These are phyloP conservation scores for Drosophila stalkeri DNA, from an alignment of 2,888 invertebrate genomes.

Conservation along the genomic window DNA sequence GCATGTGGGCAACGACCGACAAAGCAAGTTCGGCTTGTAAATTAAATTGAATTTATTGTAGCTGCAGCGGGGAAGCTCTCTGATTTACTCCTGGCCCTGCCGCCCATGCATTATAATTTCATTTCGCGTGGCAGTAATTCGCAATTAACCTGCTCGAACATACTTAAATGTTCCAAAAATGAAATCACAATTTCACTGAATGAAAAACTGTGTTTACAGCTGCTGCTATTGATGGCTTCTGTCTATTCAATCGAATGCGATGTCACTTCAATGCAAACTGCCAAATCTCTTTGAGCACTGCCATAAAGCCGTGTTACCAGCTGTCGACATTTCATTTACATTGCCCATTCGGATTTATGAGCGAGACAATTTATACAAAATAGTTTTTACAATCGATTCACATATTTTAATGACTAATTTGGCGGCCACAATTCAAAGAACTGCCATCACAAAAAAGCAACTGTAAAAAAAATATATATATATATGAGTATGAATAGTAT, in stretches of 20 bases:
- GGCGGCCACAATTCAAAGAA: constrained; percentile 52
- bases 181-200: not conserved
- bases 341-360: constrained; percentile 14
- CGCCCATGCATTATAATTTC: constrained; percentile 55
- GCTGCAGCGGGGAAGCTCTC: constrained; percentile 23
- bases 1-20: constrained; percentile 29
- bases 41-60: constrained; percentile 77
- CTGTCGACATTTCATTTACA: constrained; percentile 1
- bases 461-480: constrained; percentile 14
- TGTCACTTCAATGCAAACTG: constrained; percentile 8
- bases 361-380: constrained; percentile 40
- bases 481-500: not conserved
- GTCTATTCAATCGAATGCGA: constrained; percentile 3
- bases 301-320: not conserved
- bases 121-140: constrained; percentile 59
- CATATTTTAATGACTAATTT: constrained; percentile 47
- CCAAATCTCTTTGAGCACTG: constrained; percentile 2
- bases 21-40: constrained; percentile 71
- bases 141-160: constrained; percentile 38
- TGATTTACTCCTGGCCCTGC: constrained; percentile 8
- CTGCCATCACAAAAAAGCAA: constrained; percentile 26
- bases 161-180: not conserved
- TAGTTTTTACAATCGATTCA: constrained; percentile 37
- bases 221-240: not conserved
- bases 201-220: not conserved